Conservation (phyloP, 2,797 vertebrate genomes). For the Coregonus ussuriensis region DNA sequence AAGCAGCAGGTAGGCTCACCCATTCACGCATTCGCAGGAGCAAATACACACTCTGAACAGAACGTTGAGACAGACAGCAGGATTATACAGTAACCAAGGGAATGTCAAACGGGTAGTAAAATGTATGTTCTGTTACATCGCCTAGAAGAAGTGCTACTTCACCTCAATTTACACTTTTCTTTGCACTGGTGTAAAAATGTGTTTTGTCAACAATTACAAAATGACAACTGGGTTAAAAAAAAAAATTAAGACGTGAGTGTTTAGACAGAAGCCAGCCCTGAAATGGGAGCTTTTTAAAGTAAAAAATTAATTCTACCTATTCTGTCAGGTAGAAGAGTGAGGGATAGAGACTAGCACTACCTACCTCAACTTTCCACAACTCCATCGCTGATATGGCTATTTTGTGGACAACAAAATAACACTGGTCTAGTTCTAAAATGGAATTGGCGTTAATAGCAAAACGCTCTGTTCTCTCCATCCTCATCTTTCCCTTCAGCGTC, state of each 20-base stretch:
- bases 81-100: background rate
- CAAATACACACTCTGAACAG: background rate
- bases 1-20: background rate
- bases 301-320: background rate
- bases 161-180: background rate
- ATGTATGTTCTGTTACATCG: background rate
- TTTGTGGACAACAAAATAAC: background rate
- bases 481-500: background rate
- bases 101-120: background rate
- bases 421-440: background rate
- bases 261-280: background rate
- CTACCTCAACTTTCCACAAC: background rate
- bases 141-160: too few species aligned
- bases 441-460: background rate
- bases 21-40: background rate
- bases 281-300: background rate
- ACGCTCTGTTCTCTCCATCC: background rate
- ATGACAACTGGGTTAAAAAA: background rate
- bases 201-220: background rate
- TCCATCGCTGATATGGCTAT: background rate
- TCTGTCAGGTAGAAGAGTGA: background rate
- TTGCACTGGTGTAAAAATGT: background rate
- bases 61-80: constrained; percentile 3
- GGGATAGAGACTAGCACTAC: background rate
- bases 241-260: background rate